Percentiles rank a stretch among this genome's conserved stretches.
These are phyloP conservation scores for Liopterus haemorrhoidalis DNA, from an alignment of 2,888 invertebrate species.

Conservation along the genomic window DNA sequence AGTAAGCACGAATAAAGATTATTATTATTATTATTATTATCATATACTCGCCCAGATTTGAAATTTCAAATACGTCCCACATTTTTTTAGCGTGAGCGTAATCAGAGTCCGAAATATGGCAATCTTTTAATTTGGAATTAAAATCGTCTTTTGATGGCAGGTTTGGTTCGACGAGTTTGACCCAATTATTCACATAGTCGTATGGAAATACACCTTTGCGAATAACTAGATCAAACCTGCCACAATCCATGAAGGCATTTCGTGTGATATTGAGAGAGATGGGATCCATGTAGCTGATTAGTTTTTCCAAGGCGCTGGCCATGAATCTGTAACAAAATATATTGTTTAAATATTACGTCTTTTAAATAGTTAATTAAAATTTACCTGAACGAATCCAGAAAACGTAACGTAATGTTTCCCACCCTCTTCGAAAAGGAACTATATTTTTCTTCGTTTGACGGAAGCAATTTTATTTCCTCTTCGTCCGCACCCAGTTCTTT, in stretches of 20 bases:
- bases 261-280: conserved; percentile 13
- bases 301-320: conserved; percentile 14
- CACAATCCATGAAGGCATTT: conserved; percentile 8
- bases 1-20: no score
- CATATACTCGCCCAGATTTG: no score
- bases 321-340: conserved; percentile 19
- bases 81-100: no score
- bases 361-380: conserved; percentile 3
- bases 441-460: conserved; percentile 20
- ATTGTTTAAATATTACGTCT: conserved; percentile 10
- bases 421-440: conserved; percentile 18
- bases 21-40: no score
- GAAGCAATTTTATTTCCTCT: conserved; percentile 23
- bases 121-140: no score
- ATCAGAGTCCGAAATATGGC: no score
- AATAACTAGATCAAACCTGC: conserved; percentile 11
- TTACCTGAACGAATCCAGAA: conserved; percentile 14
- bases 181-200: conserved; percentile 22
- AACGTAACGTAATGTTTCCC: conserved; percentile 22
- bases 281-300: conserved; percentile 13
- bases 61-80: no score
- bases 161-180: no score
- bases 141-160: no score
- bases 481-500: conserved; percentile 28
- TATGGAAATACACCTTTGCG: conserved; percentile 21